phyloP scores from a whole-genome alignment of 1,140 invertebrate genomes.

The Hirudo medicinalis region DNA sequence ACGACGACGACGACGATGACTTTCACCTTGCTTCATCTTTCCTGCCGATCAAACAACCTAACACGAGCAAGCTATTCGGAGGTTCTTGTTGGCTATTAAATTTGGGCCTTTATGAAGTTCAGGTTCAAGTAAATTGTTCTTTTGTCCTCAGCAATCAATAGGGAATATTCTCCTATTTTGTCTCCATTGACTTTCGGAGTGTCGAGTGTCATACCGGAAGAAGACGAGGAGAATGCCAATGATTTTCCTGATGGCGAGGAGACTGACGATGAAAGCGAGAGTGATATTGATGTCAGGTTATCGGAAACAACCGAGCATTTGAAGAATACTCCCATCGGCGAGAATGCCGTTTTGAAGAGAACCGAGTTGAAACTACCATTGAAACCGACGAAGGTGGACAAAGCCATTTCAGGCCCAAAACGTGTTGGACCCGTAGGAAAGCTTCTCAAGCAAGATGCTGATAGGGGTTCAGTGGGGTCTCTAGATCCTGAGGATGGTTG shows the following conservation, averaged over 20 bases:
- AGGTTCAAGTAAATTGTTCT: background rate
- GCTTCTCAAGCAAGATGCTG: background rate
- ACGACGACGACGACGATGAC: background rate
- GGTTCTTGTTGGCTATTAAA: background rate
- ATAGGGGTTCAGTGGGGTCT: background rate
- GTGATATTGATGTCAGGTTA: background rate
- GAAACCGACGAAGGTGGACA: background rate
- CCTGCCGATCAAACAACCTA: background rate
- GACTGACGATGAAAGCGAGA: background rate
- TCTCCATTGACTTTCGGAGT: background rate
- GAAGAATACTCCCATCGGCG: background rate
- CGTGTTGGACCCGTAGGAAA: too few species aligned
- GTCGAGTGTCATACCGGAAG: background rate
- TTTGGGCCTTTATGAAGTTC: background rate
- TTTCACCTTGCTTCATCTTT: too few species aligned
- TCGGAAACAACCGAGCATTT: background rate
- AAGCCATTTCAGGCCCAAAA: background rate
- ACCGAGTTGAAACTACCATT: background rate
- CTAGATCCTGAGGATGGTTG: background rate
- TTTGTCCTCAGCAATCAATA: background rate
- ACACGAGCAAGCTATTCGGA: background rate
- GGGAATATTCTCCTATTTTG: conserved; percentile 7
- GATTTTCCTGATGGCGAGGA: background rate
- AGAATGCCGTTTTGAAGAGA: background rate
- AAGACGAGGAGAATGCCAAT: background rate